A percentile compares a stretch with the other conserved stretches of the same genome.
Conservation (phyloP, 30 jellyfish, hydroid and myxozoan species). For the Hydra vulgaris region DNA sequence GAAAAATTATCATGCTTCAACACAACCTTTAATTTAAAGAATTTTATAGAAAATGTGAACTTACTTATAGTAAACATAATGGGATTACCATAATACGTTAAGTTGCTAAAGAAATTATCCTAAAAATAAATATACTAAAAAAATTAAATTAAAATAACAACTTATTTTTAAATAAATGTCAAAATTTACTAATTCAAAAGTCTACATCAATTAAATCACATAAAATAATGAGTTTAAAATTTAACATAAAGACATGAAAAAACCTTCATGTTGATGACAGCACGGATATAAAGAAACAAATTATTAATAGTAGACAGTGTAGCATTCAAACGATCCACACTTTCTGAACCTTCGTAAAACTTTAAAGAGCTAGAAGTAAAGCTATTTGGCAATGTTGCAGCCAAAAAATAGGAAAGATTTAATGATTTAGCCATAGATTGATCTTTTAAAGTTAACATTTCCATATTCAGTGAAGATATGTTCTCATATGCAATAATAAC, state of each 20-base stretch:
- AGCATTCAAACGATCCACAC: constrained; percentile 2
- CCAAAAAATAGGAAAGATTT: constrained; percentile 10
- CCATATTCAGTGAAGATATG: background rate
- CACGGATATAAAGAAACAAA: constrained; percentile 9
- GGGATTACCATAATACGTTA: background rate
- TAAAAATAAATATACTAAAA: too few species aligned
- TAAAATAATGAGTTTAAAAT: background rate
- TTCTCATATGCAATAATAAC: background rate
- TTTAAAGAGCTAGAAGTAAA: background rate
- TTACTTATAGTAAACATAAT: background rate
- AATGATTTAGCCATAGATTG: background rate
- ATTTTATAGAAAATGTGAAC: background rate
- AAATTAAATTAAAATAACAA: too few species aligned
- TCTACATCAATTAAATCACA: background rate
- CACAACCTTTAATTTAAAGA: background rate
- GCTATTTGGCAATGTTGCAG: background rate
- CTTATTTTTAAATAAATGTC: too few species aligned
- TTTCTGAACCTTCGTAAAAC: constrained; percentile 18
- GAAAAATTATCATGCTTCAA: background rate
- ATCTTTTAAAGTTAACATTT: background rate
- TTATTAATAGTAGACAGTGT: background rate
- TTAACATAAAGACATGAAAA: background rate
- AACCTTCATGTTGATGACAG: constrained; percentile 13
- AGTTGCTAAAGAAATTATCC: background rate
- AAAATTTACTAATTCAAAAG: too few species aligned